Evolutionary conservation across 2,888 invertebrate genomes (phyloP).

Genomic region (Alentia gelatinosa): DNA sequence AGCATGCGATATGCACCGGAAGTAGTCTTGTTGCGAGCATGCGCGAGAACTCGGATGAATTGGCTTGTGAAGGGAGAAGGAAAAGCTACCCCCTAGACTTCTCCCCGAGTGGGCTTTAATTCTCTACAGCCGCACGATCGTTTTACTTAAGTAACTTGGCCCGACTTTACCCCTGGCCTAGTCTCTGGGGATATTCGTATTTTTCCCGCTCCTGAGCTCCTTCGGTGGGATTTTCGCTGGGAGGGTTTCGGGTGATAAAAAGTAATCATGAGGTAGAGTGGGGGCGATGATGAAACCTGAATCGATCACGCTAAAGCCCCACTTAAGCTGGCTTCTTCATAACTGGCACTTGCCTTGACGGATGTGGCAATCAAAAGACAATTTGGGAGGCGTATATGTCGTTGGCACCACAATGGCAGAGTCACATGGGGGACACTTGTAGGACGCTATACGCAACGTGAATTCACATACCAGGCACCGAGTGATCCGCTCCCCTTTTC

Average conservation of each 20-base stretch:
- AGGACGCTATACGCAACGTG: no score
- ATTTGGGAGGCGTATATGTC: neutral
- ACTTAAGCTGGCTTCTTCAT: neutral
- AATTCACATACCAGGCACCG: no score
- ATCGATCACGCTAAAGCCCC: no score
- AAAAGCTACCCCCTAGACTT: neutral
- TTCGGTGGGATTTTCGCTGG: no score
- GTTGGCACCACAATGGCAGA: neutral
- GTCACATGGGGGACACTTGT: no score
- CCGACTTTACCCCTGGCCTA: neutral
- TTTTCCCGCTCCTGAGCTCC: no score
- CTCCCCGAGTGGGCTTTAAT: neutral
- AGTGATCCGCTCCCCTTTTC: no score
- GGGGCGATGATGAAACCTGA: no score
- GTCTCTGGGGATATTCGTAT: no score
- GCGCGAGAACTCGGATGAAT: neutral
- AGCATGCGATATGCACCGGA: conserved; percentile 22
- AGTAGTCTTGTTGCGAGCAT: neutral
- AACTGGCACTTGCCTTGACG: neutral
- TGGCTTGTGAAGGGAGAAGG: neutral
- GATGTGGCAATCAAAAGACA: neutral
- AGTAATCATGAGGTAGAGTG: no score
- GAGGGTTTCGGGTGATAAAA: no score
- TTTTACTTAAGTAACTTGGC: neutral
- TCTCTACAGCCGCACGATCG: neutral